Conservation (phyloP, 2,888 invertebrate genomes). For the Eumacrocentrus americanus region DNA sequence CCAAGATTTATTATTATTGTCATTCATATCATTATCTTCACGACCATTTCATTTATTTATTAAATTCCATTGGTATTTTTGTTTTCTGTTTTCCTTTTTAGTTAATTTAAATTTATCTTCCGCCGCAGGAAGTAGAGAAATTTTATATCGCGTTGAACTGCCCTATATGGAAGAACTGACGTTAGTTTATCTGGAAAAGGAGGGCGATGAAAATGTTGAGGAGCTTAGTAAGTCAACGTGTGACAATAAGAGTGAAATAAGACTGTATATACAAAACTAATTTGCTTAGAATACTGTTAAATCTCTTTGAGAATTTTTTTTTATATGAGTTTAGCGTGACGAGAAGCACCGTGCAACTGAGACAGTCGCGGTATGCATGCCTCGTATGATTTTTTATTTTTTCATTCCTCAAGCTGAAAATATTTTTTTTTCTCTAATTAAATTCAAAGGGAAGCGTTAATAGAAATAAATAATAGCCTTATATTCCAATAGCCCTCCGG, state of each 20-base stretch:
- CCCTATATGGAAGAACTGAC: conserved; percentile 93
- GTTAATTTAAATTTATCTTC: conserved; percentile 52
- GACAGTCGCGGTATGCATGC: conserved; percentile 44
- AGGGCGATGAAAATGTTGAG: conserved; percentile 65
- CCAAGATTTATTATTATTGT: background rate
- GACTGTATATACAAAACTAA: conserved; percentile 12
- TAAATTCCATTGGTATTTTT: background rate
- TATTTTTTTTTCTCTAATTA: background rate
- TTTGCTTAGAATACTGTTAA: background rate
- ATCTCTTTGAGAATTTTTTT: background rate
- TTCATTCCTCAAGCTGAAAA: background rate
- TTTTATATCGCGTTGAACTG: conserved; percentile 92
- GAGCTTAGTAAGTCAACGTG: conserved; percentile 57
- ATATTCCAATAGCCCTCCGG: background rate
- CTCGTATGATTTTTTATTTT: conserved; percentile 39
- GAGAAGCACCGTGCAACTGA: conserved; percentile 42
- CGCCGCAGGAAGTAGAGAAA: conserved; percentile 70
- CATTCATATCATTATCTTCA: too few species aligned
- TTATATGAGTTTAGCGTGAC: conserved; percentile 18
- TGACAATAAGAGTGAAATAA: conserved; percentile 37
- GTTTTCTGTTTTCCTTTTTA: conserved; percentile 33
- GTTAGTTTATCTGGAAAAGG: conserved; percentile 92
- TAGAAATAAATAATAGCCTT: background rate
- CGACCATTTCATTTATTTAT: conserved; percentile 28
- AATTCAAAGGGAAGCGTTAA: background rate